Evolutionary conservation across 1,140 invertebrate genomes (phyloP).

Genomic region (Hylaeus volcanicus): DNA sequence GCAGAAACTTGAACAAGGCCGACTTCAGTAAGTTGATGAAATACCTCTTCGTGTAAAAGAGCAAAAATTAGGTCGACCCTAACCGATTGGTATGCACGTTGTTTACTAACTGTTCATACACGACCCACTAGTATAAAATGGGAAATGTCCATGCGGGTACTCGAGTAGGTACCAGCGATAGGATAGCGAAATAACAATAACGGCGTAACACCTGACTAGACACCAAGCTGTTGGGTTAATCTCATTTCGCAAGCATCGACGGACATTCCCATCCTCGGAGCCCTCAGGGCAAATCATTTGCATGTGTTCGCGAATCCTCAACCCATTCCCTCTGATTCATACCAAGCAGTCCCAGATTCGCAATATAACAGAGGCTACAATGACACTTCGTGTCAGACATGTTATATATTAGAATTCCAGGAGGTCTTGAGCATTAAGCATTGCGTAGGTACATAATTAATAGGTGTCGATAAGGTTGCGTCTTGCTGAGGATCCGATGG

Average conservation of each 20-base stretch:
- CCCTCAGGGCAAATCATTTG: not conserved
- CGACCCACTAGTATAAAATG: conserved; percentile 38
- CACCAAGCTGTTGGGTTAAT: conserved; percentile 30
- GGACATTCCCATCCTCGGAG: no score
- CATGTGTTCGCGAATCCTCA: not conserved
- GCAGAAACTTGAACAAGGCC: not conserved
- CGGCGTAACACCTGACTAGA: conserved; percentile 4
- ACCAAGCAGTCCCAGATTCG: conserved; percentile 20
- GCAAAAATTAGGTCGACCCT: conserved; percentile 14
- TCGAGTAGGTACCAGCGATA: conserved; percentile 18
- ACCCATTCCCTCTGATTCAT: not conserved
- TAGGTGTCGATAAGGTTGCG: conserved; percentile 31
- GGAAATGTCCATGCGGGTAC: conserved; percentile 25
- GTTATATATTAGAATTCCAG: conserved; percentile 29
- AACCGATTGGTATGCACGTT: conserved; percentile 59
- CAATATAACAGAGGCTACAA: conserved; percentile 5
- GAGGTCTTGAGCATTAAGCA: conserved; percentile 18
- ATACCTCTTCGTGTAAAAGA: not conserved
- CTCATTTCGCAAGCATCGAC: not conserved
- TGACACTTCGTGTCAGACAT: not conserved
- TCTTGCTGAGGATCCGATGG: conserved; percentile 27
- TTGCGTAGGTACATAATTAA: conserved; percentile 36
- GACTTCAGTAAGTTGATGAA: not conserved
- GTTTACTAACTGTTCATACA: conserved; percentile 56
- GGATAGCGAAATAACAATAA: conserved; percentile 42